Percentiles rank a stretch among this genome's conserved stretches.
Conservation (phyloP, 2,113 vertebrate genomes). For the Pachyramphus minor region DNA sequence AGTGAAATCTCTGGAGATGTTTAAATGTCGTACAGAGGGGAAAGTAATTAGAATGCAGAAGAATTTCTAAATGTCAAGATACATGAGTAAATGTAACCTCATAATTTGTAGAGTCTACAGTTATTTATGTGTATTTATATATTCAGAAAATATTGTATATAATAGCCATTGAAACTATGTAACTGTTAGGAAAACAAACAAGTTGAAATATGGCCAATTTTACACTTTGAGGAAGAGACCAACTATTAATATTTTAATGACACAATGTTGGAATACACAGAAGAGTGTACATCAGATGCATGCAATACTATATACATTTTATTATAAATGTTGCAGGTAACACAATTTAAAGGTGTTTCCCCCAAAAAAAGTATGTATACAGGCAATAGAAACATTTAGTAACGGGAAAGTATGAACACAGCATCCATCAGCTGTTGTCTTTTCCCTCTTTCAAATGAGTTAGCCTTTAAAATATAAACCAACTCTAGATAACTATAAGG, state of each 20-base stretch:
- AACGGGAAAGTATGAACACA: background rate
- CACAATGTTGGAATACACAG: background rate
- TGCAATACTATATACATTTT: background rate
- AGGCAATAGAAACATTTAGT: background rate
- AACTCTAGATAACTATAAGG: background rate
- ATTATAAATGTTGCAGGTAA: background rate
- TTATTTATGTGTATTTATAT: background rate
- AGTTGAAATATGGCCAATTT: background rate
- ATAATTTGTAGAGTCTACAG: background rate
- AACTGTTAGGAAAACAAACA: background rate
- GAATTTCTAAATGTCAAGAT: conserved; percentile 2
- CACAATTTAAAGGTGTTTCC: background rate
- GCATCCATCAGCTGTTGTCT: background rate
- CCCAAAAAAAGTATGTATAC: background rate
- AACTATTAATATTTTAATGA: background rate
- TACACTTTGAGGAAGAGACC: background rate
- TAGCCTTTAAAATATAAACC: background rate
- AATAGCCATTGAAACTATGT: background rate
- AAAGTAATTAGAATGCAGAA: background rate
- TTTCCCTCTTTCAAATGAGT: background rate
- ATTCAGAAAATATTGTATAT: background rate
- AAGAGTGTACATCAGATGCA: background rate
- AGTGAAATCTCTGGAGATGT: background rate
- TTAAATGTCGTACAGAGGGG: background rate
- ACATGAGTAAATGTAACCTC: background rate